Percentiles rank a stretch among this genome's conserved stretches.
phyloP scores from a whole-genome alignment of 1,140 invertebrate genomes.

The Periplaneta americana region DNA sequence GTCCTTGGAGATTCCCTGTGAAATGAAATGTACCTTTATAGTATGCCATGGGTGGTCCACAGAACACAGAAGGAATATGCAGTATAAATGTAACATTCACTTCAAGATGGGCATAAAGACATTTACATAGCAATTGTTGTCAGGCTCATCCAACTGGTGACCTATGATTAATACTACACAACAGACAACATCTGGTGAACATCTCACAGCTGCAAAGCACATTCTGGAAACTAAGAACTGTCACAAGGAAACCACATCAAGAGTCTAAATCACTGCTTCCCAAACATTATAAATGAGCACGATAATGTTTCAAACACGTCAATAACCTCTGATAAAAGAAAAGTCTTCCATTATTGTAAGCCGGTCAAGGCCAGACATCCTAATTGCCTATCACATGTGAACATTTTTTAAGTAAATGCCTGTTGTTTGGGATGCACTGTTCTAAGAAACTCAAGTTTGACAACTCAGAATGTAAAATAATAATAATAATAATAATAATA shows the following conservation, averaged over 20 bases:
- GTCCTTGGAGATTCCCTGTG: background rate
- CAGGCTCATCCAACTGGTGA: background rate
- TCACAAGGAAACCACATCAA: background rate
- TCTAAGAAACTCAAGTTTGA: background rate
- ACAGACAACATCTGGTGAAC: background rate
- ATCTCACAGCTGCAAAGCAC: background rate
- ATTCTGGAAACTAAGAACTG: background rate
- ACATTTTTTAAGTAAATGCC: too few relatives aligned
- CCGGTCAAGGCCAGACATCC: too few relatives aligned
- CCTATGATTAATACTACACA: background rate
- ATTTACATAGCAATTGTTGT: background rate
- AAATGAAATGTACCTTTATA: background rate
- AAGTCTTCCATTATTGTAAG: too few relatives aligned
- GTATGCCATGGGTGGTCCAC: background rate
- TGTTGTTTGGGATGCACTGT: background rate
- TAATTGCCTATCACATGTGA: too few relatives aligned
- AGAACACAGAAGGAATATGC: background rate
- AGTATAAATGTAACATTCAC: background rate
- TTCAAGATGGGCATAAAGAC: background rate
- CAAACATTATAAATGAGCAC: too few relatives aligned
- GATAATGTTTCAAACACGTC: too few relatives aligned
- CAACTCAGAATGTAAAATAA: background rate
- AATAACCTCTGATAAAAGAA: too few relatives aligned
- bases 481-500: background rate
- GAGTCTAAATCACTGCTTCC: background rate